Percentiles rank a stretch among this genome's conserved stretches.
phyloP scores from a whole-genome alignment of 2,797 vertebrate species.

The Hirundo rustica region DNA sequence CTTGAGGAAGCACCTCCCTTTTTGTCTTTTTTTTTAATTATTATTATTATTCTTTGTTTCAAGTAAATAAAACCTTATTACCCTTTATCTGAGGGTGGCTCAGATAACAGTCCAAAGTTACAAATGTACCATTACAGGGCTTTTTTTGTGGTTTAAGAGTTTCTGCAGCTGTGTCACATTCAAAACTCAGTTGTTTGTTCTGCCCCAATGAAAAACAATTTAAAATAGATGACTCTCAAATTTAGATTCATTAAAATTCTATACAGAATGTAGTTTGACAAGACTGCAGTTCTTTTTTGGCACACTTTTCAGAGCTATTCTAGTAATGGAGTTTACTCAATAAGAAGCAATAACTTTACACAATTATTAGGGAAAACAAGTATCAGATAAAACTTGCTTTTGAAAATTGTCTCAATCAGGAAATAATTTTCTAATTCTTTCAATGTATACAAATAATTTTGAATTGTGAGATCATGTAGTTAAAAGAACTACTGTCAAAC shows the following conservation, averaged over 20 bases:
- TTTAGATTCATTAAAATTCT: constrained; percentile 17
- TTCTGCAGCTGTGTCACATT: constrained; percentile 3
- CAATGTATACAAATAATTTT: neutral
- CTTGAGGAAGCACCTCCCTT: neutral
- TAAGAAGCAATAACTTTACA: neutral
- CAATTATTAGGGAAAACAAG: constrained; percentile 20
- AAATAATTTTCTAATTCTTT: neutral
- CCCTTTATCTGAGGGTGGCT: neutral
- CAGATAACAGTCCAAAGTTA: neutral
- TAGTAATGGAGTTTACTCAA: neutral
- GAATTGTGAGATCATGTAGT: neutral
- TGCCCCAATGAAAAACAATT: neutral
- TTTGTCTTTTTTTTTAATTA: neutral
- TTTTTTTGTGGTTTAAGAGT: neutral
- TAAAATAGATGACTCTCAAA: constrained; percentile 11
- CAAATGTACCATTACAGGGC: neutral
- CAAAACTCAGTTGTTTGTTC: neutral
- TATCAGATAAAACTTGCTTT: neutral
- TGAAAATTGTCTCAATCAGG: neutral
- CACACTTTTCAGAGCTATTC: neutral
- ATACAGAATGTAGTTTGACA: neutral
- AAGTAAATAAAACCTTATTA: neutral
- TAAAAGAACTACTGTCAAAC: neutral
- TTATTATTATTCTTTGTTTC: neutral
- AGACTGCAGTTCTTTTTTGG: neutral